Evolutionary conservation across 2,113 vertebrate species (phyloP).

Genomic region (Scomber colias): DNA sequence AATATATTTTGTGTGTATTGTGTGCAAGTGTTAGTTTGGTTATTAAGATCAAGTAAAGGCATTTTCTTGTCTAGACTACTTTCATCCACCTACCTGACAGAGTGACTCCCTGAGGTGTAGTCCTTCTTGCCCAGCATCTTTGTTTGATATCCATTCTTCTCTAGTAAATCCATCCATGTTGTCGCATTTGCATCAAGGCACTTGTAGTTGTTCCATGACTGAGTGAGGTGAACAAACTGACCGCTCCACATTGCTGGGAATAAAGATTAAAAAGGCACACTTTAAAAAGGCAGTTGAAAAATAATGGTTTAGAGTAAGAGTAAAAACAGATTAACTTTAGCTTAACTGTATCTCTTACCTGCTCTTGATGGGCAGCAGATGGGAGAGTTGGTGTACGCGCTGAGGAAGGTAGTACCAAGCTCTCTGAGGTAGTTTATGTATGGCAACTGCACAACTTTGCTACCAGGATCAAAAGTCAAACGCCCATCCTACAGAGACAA

Average conservation of each 20-base stretch:
- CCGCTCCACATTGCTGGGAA: conserved; percentile 97
- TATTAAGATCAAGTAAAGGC: fast-evolving
- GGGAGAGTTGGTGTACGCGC: conserved; percentile 96
- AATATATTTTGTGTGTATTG: not conserved
- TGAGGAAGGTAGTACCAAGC: conserved; percentile 89
- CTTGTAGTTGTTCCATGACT: conserved; percentile 99
- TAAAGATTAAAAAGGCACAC: not conserved
- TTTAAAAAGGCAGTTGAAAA: not conserved
- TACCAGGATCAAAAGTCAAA: conserved; percentile 90
- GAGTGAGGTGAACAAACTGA: conserved; percentile 93
- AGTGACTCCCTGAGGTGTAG: conserved; percentile 94
- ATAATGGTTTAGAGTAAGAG: too few relatives aligned
- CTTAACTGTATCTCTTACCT: conserved; percentile 81
- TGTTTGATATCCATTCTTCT: conserved; percentile 88
- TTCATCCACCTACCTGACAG: conserved; percentile 87
- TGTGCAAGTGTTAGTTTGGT: not conserved
- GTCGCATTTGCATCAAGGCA: conserved; percentile 89
- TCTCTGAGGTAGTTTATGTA: conserved; percentile 89
- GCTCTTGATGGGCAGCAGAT: conserved; percentile 97
- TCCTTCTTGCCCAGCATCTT: conserved; percentile 93
- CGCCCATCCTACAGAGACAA: conserved; percentile 92
- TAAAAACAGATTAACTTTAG: too few relatives aligned
- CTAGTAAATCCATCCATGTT: conserved; percentile 95
- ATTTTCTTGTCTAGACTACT: not conserved
- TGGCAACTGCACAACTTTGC: conserved; percentile 89